Conservation (phyloP, 2,797 vertebrate genomes). For the Cheracebus regulus region DNA sequence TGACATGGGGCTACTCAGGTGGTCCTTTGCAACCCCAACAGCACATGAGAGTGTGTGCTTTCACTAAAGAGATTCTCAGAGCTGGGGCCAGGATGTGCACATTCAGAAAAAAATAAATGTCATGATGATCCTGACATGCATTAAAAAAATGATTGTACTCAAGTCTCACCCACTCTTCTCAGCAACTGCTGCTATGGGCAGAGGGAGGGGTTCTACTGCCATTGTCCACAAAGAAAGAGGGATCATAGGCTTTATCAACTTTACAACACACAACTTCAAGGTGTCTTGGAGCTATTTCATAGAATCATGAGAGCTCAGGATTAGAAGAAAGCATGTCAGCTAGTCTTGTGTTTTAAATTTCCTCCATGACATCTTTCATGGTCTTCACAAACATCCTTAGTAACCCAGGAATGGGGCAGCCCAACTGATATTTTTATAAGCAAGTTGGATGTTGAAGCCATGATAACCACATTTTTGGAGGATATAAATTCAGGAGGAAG, state of each 20-base stretch:
- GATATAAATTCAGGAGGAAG: neutral
- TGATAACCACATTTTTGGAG: neutral
- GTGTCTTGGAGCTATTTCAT: neutral
- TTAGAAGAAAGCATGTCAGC: neutral
- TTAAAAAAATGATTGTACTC: neutral
- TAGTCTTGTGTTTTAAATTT: neutral
- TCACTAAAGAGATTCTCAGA: neutral
- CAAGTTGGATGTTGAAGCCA: neutral
- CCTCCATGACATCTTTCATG: neutral
- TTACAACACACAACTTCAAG: neutral
- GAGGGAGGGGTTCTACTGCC: neutral
- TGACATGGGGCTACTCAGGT: neutral
- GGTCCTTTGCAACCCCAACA: neutral
- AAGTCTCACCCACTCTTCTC: neutral
- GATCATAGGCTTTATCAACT: neutral
- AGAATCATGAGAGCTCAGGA: neutral
- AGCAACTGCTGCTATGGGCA: rapidly evolving
- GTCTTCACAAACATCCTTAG: neutral
- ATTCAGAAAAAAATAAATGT: neutral
- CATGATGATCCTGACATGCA: neutral
- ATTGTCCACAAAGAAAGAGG: neutral
- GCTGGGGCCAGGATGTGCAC: neutral
- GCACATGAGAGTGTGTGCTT: neutral
- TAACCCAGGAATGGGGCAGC: neutral
- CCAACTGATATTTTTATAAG: neutral